Evolutionary conservation across 2,797 vertebrate genomes (phyloP), one percentile per base, ranked within the genome.

Genomic region (Bufotes viridis): DNA sequence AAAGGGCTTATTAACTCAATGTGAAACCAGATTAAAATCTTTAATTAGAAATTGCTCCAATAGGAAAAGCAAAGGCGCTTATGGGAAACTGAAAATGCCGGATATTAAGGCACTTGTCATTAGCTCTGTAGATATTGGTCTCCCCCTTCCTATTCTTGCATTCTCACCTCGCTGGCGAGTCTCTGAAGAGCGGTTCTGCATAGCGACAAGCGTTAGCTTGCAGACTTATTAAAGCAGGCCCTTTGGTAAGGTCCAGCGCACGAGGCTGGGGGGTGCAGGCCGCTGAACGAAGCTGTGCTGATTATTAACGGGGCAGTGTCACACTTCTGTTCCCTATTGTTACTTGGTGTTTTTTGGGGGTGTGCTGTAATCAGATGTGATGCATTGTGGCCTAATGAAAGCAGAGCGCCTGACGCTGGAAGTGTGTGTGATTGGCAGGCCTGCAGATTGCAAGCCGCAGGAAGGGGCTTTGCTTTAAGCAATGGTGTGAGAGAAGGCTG

Each of bases 21-120:
- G 94, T 95, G 95, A 96, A 95, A 95, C 95, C 94, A 96, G 95
- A 96, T 96, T 96, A 95, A 95, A 96, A 96, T 96, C 95, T 96
- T 96, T 96, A 96, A 96, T 96, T 96, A 96, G 95, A 95, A 95
- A 96, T 95, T 93, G 94, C 92, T 93, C 94, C 95, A 95, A 95
- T 96, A 95, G 94, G 94, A 95, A 95, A 95, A 95, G 95, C 95
- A 96, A 96, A 95, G 95, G 95, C 94, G 94, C 94, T 95, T 95
- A 94, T 94, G 91, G 94, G 92, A 94, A 94, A 94, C 92, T 94
- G 94, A 94, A 95, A 95, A 96, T 95, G 93, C 95, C 94, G 95
- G 95, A 96, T 96, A 96, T 96, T 95, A 96, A 95, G 95, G 94
- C 94, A 94, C 93, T 94, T 94, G 94, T 94, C 93, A 95, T 95